A percentile compares a stretch with the other conserved stretches of the same genome.
These are phyloP conservation scores for Arrhopalites spinosus DNA, from an alignment of 2,888 invertebrate genomes.

Conservation along the genomic window DNA sequence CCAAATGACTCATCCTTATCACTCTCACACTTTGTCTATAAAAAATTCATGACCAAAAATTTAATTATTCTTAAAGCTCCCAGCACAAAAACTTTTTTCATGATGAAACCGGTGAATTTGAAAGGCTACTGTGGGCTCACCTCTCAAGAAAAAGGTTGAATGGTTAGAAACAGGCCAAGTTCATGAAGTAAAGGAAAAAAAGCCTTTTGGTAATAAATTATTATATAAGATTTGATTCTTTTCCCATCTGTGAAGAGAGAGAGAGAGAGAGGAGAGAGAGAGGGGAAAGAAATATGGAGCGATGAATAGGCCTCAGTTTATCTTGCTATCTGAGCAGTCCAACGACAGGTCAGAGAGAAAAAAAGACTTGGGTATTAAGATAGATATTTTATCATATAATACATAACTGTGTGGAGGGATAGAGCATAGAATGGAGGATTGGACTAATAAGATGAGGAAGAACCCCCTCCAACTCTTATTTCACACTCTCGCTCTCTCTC, in stretches of 20 bases:
- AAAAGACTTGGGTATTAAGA: conserved; percentile 1
- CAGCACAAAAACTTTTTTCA: too few relatives aligned
- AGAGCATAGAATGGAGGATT: conserved; percentile 6
- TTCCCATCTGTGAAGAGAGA: conserved; percentile 26
- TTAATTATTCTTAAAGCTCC: not conserved
- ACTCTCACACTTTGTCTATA: not conserved
- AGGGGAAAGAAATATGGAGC: conserved; percentile 31
- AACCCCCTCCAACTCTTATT: conserved; percentile 12
- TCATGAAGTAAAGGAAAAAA: not conserved
- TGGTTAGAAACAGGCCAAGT: not conserved
- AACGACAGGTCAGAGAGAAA: conserved; percentile 42
- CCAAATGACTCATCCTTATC: not conserved
- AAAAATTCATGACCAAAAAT: not conserved
- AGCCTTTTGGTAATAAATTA: not conserved
- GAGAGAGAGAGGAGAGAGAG: conserved; percentile 10
- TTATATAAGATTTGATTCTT: conserved; percentile 31
- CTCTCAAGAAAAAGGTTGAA: not conserved
- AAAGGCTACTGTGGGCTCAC: not conserved
- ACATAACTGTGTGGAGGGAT: conserved; percentile 1
- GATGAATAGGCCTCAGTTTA: conserved; percentile 44
- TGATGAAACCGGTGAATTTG: too few relatives aligned
- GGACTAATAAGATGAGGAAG: conserved; percentile 20
- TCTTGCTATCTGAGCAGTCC: conserved; percentile 40
- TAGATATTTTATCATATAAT: not conserved
- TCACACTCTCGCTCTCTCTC: not conserved